A percentile compares a stretch with the other conserved stretches of the same genome.
These are phyloP conservation scores for Cheirogaleus medius DNA, from an alignment of 2,113 vertebrate species.

Conservation along the genomic window DNA sequence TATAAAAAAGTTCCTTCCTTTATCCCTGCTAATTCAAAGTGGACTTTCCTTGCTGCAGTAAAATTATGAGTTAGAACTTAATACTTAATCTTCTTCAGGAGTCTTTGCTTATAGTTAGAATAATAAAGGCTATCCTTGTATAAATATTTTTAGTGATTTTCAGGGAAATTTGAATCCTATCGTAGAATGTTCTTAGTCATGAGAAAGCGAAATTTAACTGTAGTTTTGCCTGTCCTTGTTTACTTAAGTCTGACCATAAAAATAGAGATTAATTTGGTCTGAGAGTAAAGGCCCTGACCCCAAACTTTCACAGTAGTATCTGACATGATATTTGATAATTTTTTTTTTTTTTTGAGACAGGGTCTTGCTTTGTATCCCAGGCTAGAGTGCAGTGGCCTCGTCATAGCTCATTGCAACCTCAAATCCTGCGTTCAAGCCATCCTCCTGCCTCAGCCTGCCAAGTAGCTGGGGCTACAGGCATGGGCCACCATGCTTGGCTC, in stretches of 20 bases:
- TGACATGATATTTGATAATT: conserved; percentile 2
- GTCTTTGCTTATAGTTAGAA: conserved; percentile 9
- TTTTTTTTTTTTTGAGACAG: background rate
- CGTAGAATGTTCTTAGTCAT: background rate
- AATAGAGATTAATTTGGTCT: conserved; percentile 12
- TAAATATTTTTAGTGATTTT: conserved; percentile 15
- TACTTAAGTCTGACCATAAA: conserved; percentile 2
- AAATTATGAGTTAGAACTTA: conserved; percentile 26
- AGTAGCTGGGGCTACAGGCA: too few relatives aligned
- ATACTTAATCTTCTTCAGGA: background rate
- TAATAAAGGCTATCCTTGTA: conserved; percentile 9
- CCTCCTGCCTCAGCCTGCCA: too few relatives aligned
- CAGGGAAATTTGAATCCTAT: conserved; percentile 24
- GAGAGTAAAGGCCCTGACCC: background rate
- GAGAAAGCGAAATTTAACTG: conserved; percentile 19
- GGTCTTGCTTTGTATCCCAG: too few relatives aligned
- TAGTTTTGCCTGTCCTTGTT: conserved; percentile 36
- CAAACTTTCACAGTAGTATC: background rate
- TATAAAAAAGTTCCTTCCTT: conserved; percentile 5
- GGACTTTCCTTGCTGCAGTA: conserved; percentile 1
- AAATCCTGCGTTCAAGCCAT: too few relatives aligned
- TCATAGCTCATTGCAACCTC: too few relatives aligned
- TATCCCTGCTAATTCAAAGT: background rate
- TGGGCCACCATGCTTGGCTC: too few relatives aligned
- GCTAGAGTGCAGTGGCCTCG: too few relatives aligned